Conservation (phyloP, 2,888 invertebrate species). For the Cephus sareptanus region DNA sequence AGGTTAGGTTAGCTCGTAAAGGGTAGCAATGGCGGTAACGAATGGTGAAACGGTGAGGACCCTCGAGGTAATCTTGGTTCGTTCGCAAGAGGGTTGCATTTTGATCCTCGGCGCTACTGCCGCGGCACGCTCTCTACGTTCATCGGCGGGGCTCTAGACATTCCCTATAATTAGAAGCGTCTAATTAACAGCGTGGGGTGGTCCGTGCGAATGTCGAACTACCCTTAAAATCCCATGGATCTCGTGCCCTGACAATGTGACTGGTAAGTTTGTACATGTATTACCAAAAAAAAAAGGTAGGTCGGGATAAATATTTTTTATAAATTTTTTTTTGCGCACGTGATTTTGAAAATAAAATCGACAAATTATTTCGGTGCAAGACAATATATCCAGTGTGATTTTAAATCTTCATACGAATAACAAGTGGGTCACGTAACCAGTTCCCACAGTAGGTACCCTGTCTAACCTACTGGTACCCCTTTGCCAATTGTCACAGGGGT, state of each 20-base stretch:
- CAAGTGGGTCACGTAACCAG: background rate
- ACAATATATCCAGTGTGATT: background rate
- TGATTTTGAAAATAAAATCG: background rate
- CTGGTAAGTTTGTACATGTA: background rate
- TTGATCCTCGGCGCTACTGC: slow-evolving; percentile 61
- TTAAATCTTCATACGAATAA: background rate
- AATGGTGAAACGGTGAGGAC: slow-evolving; percentile 37
- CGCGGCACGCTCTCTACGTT: slow-evolving; percentile 57
- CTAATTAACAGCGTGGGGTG: slow-evolving; percentile 49
- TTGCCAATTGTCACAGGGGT: background rate
- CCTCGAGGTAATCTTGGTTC: slow-evolving; percentile 60
- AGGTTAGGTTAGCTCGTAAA: slow-evolving; percentile 14
- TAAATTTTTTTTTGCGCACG: background rate
- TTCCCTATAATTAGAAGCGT: slow-evolving; percentile 59
- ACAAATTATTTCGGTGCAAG: background rate
- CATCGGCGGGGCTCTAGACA: slow-evolving; percentile 39
- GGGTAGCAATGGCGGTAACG: slow-evolving; percentile 30
- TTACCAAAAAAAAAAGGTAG: background rate
- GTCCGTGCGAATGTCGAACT: slow-evolving; percentile 39
- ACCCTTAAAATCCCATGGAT: slow-evolving; percentile 31
- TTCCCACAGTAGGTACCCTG: background rate
- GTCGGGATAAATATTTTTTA: background rate
- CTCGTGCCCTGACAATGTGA: background rate
- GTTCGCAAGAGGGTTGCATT: slow-evolving; percentile 50
- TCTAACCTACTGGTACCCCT: background rate